These are phyloP conservation scores for Choristoneura fumiferana DNA, from an alignment of 1,140 invertebrate genomes.

Conservation along the genomic window DNA sequence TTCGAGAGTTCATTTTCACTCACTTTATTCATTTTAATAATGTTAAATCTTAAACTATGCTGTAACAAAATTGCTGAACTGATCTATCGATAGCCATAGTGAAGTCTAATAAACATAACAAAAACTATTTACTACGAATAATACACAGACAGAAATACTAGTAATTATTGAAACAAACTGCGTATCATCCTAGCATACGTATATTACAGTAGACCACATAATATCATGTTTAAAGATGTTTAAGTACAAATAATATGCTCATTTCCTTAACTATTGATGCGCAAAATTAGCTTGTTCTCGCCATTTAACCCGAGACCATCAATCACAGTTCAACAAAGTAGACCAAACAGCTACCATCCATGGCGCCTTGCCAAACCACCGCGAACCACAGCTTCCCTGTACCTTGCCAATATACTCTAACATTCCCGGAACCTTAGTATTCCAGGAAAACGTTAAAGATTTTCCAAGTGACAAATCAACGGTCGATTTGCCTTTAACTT, in stretches of 20 bases:
- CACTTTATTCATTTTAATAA: too few relatives aligned
- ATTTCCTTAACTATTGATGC: conserved; percentile 2
- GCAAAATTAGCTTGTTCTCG: background rate
- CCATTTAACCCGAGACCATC: background rate
- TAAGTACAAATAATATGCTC: background rate
- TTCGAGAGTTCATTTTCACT: too few relatives aligned
- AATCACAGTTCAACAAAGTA: background rate
- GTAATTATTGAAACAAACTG: too few relatives aligned
- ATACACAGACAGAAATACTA: too few relatives aligned
- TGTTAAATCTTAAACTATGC: too few relatives aligned
- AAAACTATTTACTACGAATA: too few relatives aligned
- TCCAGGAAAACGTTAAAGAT: background rate
- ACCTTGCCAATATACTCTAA: background rate
- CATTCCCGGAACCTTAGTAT: background rate
- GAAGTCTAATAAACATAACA: too few relatives aligned
- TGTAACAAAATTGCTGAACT: too few relatives aligned
- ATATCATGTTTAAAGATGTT: too few relatives aligned
- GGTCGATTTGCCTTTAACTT: background rate
- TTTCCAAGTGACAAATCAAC: background rate
- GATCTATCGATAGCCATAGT: too few relatives aligned
- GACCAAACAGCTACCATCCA: conserved; percentile 13
- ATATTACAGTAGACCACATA: too few relatives aligned
- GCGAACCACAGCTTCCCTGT: background rate
- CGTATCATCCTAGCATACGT: too few relatives aligned
- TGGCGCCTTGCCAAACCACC: conserved; percentile 2